phyloP scores from a whole-genome alignment of 2,888 invertebrate species.

The Campoletis raptor region DNA sequence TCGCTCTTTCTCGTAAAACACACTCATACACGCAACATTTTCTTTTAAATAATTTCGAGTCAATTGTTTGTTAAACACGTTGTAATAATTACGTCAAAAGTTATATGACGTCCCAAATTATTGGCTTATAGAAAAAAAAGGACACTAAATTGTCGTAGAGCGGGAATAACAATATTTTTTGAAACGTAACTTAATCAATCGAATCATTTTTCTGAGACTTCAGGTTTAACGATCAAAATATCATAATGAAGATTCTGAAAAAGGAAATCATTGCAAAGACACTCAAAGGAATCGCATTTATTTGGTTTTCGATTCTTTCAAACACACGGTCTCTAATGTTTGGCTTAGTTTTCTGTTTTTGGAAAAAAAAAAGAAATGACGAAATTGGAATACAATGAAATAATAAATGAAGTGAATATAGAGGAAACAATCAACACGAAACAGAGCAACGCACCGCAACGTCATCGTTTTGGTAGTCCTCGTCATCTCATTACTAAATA shows the following conservation, averaged over 20 bases:
- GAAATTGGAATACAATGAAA: background rate
- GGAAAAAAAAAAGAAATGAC: background rate
- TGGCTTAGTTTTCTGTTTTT: background rate
- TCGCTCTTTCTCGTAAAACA: slow-evolving; percentile 36
- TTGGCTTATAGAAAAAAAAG: too few relatives aligned
- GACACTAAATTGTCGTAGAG: background rate
- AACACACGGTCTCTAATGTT: background rate
- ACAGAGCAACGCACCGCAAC: slow-evolving; percentile 70
- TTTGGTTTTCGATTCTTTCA: background rate
- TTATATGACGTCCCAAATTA: too few relatives aligned
- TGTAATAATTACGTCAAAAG: too few relatives aligned
- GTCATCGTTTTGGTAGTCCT: slow-evolving; percentile 73
- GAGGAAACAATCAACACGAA: slow-evolving; percentile 11
- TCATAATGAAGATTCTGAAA: background rate
- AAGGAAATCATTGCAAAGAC: background rate
- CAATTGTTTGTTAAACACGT: background rate
- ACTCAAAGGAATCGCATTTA: too few relatives aligned
- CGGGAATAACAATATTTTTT: background rate
- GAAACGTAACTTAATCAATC: too few relatives aligned
- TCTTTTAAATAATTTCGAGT: background rate
- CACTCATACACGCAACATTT: background rate
- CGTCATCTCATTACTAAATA: slow-evolving; percentile 80
- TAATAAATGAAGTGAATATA: background rate
- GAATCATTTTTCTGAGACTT: background rate
- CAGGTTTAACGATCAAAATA: background rate